Evolutionary conservation across 1,140 invertebrate genomes (phyloP), one percentile per base, ranked within the genome.

Genomic region (Euwallacea fornicatus): DNA sequence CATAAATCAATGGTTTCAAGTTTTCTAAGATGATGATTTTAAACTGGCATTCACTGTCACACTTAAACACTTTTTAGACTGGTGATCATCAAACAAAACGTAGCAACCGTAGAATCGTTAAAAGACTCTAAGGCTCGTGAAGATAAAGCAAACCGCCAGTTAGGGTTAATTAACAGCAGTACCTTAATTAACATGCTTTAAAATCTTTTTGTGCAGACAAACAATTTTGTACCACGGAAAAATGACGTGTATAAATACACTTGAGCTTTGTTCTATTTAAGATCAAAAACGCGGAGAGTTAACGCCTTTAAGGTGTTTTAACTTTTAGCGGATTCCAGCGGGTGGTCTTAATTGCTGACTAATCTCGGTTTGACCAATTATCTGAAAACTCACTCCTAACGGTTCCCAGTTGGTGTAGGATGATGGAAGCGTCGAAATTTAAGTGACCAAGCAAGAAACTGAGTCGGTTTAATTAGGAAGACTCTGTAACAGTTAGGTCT

Each of bases 181-280:
- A 75, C 68, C 71, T 73, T 71, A 73, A 73, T 75, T 75, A 75
- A 71, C 69, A 66, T 43, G 56, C 61, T 71, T 72, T 67, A 68
- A 67, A 72, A 72, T 66, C 43, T 67, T 74, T 72, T 72, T 72
- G 73, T 74, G 50, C 60, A 66, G 62, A 70, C 63, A 61, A 74
- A 72, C 60, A 66, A 16, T 70, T 67, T 73, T 74, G 66, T 67
- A 72, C 50, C 11, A 50, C 66, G 62, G 44, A 70, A 72, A 75
- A 69, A 66, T 58, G 56, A 61, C 62, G 71, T 64, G 43, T 64
- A 70, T 64, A 75, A 70, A 75, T 70, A 72, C 54, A 72, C 66
- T 55, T 33, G 42, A 42, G 44, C 69, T 74, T 74, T 74, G 73
- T 74, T 71, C 69, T 71, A 71, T 71, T 74, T 71, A 62, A 60